Evolutionary conservation across 2,888 invertebrate genomes (phyloP), one percentile per base, ranked within the genome.

Genomic region (Acanthosepion lycidas): DNA sequence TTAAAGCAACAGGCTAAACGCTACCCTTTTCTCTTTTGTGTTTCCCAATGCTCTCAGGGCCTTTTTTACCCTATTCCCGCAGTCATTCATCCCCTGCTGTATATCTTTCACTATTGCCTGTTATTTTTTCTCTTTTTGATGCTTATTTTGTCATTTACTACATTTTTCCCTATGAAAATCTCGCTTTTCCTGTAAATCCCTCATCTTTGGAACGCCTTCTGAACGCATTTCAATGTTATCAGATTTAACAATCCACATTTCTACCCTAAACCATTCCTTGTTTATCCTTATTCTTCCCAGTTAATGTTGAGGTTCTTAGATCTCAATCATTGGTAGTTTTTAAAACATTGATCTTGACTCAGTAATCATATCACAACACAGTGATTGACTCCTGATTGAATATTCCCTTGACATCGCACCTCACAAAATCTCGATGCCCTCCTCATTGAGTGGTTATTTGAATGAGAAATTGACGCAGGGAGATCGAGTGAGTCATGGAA

Each of bases 361-460:
- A n/a, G 78, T 78, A 78, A 78, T 78, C 78, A 78, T 78, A 78
- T 78, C 78, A 9, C n/a, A 78, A n/a, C 78, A 78, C n/a, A 9
- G 78, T 78, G 78, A 78, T 78, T 78, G 78, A 78, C 78, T 78
- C 78, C 78, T 78, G 78, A 78, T 78, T 78, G n/a, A 78, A 78
- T 78, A n/a, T 78, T 78, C 78, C n/a, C n/a, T 15, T 12, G 78
- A 78, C 15, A 78, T 78, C 5, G n/a, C n/a, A 78, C 78, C 78
- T 51, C 51, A 51, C 51, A 51, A 51, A 51, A 51, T 51, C 51
- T 23, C 23, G 26, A 59, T 59, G 59, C 59, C n/a, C 6, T 78
- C 78, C n/a, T 18, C n/a, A 33, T 33, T n/a, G 78, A 78, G 78
- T 33, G 78, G n/a, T 15, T 78, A 33, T 78, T 78, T 33, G n/a